These are phyloP conservation scores for Notiomystis cincta DNA, from an alignment of 2,113 vertebrate genomes.

Conservation along the genomic window DNA sequence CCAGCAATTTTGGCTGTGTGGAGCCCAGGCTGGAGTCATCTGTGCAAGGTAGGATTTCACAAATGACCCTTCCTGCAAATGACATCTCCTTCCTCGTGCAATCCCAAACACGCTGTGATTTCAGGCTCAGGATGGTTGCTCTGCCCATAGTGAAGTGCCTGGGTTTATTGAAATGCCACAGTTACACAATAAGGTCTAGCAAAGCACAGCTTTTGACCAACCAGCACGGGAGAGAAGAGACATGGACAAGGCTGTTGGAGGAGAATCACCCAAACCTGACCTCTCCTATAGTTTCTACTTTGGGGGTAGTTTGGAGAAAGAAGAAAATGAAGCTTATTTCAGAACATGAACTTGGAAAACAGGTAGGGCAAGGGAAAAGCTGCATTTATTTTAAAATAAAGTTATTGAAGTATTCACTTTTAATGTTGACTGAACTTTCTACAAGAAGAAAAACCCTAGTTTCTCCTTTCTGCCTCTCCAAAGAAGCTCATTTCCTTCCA, in stretches of 20 bases:
- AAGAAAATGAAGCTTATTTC: background rate
- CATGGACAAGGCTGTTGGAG: background rate
- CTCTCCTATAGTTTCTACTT: background rate
- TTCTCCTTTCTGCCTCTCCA: background rate
- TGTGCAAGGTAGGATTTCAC: background rate
- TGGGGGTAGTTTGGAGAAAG: background rate
- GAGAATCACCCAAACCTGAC: background rate
- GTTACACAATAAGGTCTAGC: background rate
- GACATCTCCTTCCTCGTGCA: background rate
- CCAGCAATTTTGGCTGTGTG: rapidly evolving
- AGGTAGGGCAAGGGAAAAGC: background rate
- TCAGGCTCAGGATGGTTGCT: background rate
- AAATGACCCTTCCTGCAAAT: background rate
- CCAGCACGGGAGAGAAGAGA: background rate
- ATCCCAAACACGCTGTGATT: background rate
- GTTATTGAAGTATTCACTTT: background rate
- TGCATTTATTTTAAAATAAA: background rate
- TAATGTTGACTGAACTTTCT: background rate
- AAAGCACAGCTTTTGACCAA: background rate
- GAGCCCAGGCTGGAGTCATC: rapidly evolving
- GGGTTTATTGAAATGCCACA: background rate
- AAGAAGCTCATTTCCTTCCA: background rate
- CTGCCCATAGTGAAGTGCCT: background rate
- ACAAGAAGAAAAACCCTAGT: background rate
- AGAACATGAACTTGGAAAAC: background rate